These are phyloP conservation scores for Stratiomys singularior DNA, from an alignment of 2,888 invertebrate species.

Conservation along the genomic window DNA sequence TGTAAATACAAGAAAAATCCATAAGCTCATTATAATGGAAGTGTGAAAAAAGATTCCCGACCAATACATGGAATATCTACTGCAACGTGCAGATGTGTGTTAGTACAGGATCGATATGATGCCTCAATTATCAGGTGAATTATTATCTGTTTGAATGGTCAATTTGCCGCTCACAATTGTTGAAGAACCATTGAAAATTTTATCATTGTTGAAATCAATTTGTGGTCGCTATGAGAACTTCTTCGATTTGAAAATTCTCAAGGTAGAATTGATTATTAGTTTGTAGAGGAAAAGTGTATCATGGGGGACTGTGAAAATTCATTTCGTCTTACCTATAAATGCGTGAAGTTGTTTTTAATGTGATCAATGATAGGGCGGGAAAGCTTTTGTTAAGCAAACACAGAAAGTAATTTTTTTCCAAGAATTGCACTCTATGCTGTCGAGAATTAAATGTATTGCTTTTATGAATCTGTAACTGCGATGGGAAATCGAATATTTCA, in stretches of 20 bases:
- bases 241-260: conserved; percentile 13
- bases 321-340: conserved; percentile 38
- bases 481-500: too few relatives aligned
- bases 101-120: conserved; percentile 2
- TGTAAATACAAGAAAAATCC: neutral
- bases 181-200: conserved; percentile 33
- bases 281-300: neutral
- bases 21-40: conserved; percentile 1
- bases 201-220: conserved; percentile 43
- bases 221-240: conserved; percentile 39
- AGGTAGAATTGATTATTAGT: conserved; percentile 15
- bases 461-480: too few relatives aligned
- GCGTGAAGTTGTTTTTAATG: conserved; percentile 20
- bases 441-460: too few relatives aligned
- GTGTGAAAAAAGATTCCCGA: neutral
- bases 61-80: neutral
- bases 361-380: neutral
- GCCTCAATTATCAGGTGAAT: conserved; percentile 41
- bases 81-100: neutral
- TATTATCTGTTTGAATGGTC: conserved; percentile 18
- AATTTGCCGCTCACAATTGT: conserved; percentile 29
- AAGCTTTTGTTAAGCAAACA: too few relatives aligned
- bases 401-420: too few relatives aligned
- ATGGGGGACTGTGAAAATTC: conserved; percentile 31
- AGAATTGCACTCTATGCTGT: too few relatives aligned